Evolutionary conservation across 2,888 invertebrate species (phyloP), one percentile per base, ranked within the genome.

Genomic region (Teleogryllus oceanicus): DNA sequence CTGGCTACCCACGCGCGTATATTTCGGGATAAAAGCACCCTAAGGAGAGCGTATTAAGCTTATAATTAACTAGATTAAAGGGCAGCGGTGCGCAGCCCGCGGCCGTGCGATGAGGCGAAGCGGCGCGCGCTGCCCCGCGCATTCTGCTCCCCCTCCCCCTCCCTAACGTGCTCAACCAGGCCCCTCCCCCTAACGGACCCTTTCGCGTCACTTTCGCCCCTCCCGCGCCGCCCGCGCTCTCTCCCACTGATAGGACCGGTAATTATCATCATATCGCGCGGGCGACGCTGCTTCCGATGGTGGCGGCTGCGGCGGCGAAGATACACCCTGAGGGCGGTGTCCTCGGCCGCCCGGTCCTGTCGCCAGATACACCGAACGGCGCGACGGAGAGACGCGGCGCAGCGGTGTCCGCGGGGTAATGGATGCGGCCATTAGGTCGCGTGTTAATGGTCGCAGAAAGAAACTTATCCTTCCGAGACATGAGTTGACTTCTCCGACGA

Each of bases 11-110:
- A n/a, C n/a, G 62, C 62, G 62, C 62, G 13, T 62, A 62, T 62
- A 62, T 62, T 62, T n/a, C n/a, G n/a, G 62, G 62, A 62, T 62
- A 62, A 62, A 62, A 62, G 62, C 62, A 62, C 62, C 62, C 62
- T 62, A 62, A 62, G 62, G 62, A 62, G 62, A 18, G 62, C n/a
- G 62, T 62, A 62, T 62, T 62, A 62, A 62, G 62, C 62, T n/a
- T 62, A 62, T 62, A 62, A 62, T 62, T 62, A 62, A 62, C 62
- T n/a, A 62, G 62, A 62, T 62, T 62, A 62, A 62, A 62, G 62
- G 62, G 62, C 16, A 62, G 62, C 16, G 62, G n/a, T 5, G 62
- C 13, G 62, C 62, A 8, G 37, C 37, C 62, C 62, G 62, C 62
- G 62, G 8, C 16, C n/a, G 62, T 18, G 62, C 62, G 62, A 62